Evolutionary conservation across 2,888 invertebrate species (phyloP).

Genomic region (Leucophora obtusa): DNA sequence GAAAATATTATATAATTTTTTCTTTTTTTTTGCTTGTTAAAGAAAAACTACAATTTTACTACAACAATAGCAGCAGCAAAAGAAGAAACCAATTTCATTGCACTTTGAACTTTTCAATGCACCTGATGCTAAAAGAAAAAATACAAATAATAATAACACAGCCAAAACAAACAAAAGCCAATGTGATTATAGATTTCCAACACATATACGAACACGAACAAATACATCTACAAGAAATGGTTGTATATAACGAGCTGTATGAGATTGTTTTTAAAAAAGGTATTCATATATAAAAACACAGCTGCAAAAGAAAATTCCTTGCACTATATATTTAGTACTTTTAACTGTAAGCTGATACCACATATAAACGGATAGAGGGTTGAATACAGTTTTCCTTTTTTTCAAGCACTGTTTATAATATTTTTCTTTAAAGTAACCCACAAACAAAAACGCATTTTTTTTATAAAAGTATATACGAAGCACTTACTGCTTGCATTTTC

Average conservation of each 20-base stretch:
- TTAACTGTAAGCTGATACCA: slow-evolving; percentile 30
- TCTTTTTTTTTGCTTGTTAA: not conserved
- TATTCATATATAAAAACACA: slow-evolving; percentile 41
- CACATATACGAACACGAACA: too few species aligned
- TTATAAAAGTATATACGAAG: slow-evolving; percentile 1
- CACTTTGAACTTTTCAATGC: slow-evolving; percentile 57
- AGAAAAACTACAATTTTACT: not conserved
- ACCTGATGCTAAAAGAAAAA: slow-evolving; percentile 41
- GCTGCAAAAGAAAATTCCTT: slow-evolving; percentile 33
- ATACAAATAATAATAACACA: slow-evolving; percentile 25
- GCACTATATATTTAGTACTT: slow-evolving; percentile 6
- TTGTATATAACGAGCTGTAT: not conserved
- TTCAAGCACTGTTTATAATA: not conserved
- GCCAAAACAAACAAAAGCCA: slow-evolving; percentile 37
- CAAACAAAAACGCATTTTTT: slow-evolving; percentile 49
- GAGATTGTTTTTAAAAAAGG: slow-evolving; percentile 7
- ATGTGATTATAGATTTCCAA: slow-evolving; percentile 36
- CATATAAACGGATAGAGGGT: not conserved
- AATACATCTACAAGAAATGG: too few species aligned
- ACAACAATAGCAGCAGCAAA: too few species aligned
- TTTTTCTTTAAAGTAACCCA: slow-evolving; percentile 44
- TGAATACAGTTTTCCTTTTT: slow-evolving; percentile 42
- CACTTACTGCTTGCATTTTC: not conserved
- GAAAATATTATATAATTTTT: not conserved
- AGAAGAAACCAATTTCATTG: slow-evolving; percentile 39